These are phyloP conservation scores for Apogon talboti DNA, from an alignment of 2,797 vertebrate species.

Conservation along the genomic window DNA sequence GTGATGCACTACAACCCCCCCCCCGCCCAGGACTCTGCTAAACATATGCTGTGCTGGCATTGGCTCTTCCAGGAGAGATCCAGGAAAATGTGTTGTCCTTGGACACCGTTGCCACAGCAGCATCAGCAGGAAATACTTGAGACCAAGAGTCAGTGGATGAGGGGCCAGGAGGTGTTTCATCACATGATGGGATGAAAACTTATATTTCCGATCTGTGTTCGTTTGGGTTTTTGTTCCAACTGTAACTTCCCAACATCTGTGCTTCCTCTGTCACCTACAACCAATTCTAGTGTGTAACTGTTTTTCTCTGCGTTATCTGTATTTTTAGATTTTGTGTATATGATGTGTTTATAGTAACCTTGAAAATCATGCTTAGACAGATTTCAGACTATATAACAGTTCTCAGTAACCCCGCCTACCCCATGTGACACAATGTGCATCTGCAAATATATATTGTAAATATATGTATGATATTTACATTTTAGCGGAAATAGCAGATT, in stretches of 20 bases:
- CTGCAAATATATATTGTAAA: no score
- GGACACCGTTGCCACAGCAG: constrained; percentile 82
- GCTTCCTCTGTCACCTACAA: neutral
- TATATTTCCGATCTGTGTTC: constrained; percentile 45
- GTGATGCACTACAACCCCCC: constrained; percentile 46
- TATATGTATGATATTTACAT: no score
- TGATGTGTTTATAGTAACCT: no score
- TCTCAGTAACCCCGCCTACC: no score
- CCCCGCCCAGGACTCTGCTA: constrained; percentile 44
- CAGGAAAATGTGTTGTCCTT: constrained; percentile 77
- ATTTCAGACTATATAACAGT: no score
- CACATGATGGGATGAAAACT: constrained; percentile 43
- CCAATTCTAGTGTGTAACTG: constrained; percentile 7
- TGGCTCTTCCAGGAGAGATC: constrained; percentile 46
- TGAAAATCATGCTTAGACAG: no score
- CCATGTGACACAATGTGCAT: no score
- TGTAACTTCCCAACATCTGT: constrained; percentile 56
- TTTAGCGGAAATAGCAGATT: no score
- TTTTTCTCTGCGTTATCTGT: neutral
- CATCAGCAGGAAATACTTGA: constrained; percentile 71
- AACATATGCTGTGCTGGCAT: constrained; percentile 70
- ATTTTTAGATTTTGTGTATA: neutral
- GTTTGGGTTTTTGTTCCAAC: constrained; percentile 37
- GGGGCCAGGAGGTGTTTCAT: constrained; percentile 55
- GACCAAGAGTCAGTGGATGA: constrained; percentile 58